Evolutionary conservation across 2,797 vertebrate genomes (phyloP).

Genomic region (Amblyopsis hoosieri): DNA sequence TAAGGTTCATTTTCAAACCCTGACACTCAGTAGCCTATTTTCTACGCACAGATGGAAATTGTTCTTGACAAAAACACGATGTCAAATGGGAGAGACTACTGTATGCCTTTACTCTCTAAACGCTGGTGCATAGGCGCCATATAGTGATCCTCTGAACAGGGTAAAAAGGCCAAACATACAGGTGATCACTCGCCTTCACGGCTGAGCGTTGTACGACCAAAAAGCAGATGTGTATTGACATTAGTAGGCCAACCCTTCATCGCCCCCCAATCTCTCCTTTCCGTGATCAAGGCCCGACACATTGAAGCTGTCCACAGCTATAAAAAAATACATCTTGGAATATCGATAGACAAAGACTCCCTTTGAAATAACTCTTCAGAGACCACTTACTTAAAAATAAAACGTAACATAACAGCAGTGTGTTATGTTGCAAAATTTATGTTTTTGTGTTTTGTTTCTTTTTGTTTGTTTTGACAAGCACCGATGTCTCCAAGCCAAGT

Average conservation of each 20-base stretch:
- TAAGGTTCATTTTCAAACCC: not conserved
- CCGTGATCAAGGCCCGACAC: slow-evolving; percentile 39
- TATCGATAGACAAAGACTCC: slow-evolving; percentile 44
- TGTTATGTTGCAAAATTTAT: slow-evolving; percentile 12
- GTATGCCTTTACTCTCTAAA: slow-evolving; percentile 7
- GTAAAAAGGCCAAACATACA: not conserved
- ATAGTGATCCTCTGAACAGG: slow-evolving; percentile 21
- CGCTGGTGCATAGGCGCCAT: slow-evolving; percentile 6
- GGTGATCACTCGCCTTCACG: slow-evolving; percentile 32
- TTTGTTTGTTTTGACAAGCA: not conserved
- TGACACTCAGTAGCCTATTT: slow-evolving; percentile 17
- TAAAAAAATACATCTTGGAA: slow-evolving; percentile 43
- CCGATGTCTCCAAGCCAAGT: slow-evolving; percentile 12
- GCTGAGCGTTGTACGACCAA: slow-evolving; percentile 26
- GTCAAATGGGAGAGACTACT: slow-evolving; percentile 17
- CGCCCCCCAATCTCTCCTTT: slow-evolving; percentile 20
- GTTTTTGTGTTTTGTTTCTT: not conserved
- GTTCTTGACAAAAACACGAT: slow-evolving; percentile 27
- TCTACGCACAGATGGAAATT: not conserved
- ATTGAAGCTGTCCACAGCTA: slow-evolving; percentile 51
- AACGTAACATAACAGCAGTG: slow-evolving; percentile 11
- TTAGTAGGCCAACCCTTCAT: slow-evolving; percentile 27
- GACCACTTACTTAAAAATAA: slow-evolving; percentile 29
- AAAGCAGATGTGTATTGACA: slow-evolving; percentile 34
- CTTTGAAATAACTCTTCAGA: slow-evolving; percentile 37